Evolutionary conservation across 2,888 invertebrate genomes (phyloP).

Genomic region (Eupithecia subfuscata): DNA sequence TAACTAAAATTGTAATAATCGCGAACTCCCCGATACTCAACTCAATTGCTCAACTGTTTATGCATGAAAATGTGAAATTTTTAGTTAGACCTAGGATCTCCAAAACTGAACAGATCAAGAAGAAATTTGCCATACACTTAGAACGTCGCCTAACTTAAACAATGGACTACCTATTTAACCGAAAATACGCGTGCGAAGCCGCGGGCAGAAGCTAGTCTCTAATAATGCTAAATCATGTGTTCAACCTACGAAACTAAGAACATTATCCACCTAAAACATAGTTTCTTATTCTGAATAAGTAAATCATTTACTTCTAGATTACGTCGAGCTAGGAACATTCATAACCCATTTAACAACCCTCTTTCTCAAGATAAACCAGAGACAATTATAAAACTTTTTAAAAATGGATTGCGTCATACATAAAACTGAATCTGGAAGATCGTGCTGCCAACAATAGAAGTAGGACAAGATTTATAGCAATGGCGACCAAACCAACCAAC

Average conservation of each 20-base stretch:
- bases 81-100: no score
- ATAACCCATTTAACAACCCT: background rate
- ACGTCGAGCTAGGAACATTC: background rate
- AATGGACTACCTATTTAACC: no score
- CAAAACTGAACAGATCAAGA: no score
- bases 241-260: background rate
- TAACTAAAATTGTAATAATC: background rate
- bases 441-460: slow-evolving; percentile 56
- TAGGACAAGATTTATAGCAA: slow-evolving; percentile 57
- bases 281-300: background rate
- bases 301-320: background rate
- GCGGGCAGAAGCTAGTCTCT: no score
- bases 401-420: slow-evolving; percentile 44
- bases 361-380: background rate
- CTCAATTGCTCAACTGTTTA: no score
- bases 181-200: no score
- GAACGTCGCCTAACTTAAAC: no score
- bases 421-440: slow-evolving; percentile 43
- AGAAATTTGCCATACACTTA: no score
- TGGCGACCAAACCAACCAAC: slow-evolving; percentile 48
- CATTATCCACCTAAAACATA: background rate
- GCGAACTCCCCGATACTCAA: no score
- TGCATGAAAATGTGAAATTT: no score
- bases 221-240: background rate
- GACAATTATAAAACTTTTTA: slow-evolving; percentile 22